Evolutionary conservation across 2,888 invertebrate species (phyloP).

Genomic region (Odontocolon sp.): DNA sequence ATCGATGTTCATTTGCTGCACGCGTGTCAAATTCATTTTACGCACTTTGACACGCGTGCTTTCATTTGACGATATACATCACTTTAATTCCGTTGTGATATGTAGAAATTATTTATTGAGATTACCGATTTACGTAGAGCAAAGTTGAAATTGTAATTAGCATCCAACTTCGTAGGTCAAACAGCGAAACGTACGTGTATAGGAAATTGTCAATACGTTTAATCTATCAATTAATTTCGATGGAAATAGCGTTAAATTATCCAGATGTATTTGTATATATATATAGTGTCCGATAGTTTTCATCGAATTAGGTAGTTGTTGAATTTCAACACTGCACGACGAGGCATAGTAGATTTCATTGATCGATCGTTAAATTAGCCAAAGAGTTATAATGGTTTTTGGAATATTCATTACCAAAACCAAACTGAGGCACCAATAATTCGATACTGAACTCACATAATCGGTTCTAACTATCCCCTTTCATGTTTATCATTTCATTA

Average conservation of each 20-base stretch:
- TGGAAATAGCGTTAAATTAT: slow-evolving; percentile 16
- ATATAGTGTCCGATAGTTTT: slow-evolving; percentile 40
- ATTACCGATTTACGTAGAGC: slow-evolving; percentile 29
- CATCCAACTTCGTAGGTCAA: slow-evolving; percentile 8
- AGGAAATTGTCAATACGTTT: slow-evolving; percentile 36
- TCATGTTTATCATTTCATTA: not conserved
- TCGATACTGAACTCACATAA: slow-evolving; percentile 21
- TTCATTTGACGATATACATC: slow-evolving; percentile 32
- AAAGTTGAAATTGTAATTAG: slow-evolving; percentile 20
- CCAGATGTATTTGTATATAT: slow-evolving; percentile 49
- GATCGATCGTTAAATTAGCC: slow-evolving; percentile 40
- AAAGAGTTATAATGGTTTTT: slow-evolving; percentile 32
- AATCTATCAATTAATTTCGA: slow-evolving; percentile 3
- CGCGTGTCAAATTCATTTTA: not conserved
- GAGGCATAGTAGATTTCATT: slow-evolving; percentile 18
- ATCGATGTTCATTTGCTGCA: slow-evolving; percentile 35
- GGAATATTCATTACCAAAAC: slow-evolving; percentile 19
- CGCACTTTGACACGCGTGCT: slow-evolving; percentile 8
- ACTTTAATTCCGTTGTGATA: slow-evolving; percentile 45
- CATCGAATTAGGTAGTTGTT: slow-evolving; percentile 30
- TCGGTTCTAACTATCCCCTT: not conserved
- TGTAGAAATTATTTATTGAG: slow-evolving; percentile 39
- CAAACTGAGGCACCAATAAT: slow-evolving; percentile 22
- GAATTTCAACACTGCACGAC: slow-evolving; percentile 33
- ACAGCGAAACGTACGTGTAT: slow-evolving; percentile 29